Evolutionary conservation across 2,797 vertebrate genomes (phyloP), one percentile per base, ranked within the genome.

Genomic region (Pantherophis vulpinus): DNA sequence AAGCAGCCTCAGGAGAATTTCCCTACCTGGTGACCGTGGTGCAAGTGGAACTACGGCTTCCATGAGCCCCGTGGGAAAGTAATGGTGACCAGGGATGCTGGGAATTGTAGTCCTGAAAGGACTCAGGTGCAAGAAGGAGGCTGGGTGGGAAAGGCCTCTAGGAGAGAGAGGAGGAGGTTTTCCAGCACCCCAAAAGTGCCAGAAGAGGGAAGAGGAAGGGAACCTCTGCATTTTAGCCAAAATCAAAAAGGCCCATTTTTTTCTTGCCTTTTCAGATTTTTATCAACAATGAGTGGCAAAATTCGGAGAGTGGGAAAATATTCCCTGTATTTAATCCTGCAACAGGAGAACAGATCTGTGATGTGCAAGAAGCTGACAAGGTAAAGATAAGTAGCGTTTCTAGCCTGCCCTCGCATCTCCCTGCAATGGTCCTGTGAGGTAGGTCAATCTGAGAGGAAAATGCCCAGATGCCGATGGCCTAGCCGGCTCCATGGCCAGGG

Each of bases 261-360:
- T 79, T 14, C 94, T 55, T 95, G 0, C 87, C 87, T 92, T 95
- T 96, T 58, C 96, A 99, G 99, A 99, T 99, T 96, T 99, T 99
- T 97, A 99, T 99, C 97, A 99, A 99, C 97, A 99, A 99, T 23
- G 99, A 99, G 94, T 99, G 99, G 99, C 99, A 99, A 86, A 98
- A 98, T 97, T 99, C 99, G 4, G 98, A 99, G 92, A 99, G 98
- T 27, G 98, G 99, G 59, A 98, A 98, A 96, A 98, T 98, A 37
- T 99, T 99, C 96, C 98, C 98, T 6, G 97, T 98, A 20, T 98
- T 97, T 96, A 99, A 99, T 95, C 99, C 99, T 5, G 98, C 99
- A n/a, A 99, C 98, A 1, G 99, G 99, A 95, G 99, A 99, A 94
- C 98, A 99, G 97, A 98, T 99, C 96, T 99, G 99, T 96, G 99